These are phyloP conservation scores for Drosophila sturtevanti DNA, from an alignment of 1,140 invertebrate genomes.

Conservation along the genomic window DNA sequence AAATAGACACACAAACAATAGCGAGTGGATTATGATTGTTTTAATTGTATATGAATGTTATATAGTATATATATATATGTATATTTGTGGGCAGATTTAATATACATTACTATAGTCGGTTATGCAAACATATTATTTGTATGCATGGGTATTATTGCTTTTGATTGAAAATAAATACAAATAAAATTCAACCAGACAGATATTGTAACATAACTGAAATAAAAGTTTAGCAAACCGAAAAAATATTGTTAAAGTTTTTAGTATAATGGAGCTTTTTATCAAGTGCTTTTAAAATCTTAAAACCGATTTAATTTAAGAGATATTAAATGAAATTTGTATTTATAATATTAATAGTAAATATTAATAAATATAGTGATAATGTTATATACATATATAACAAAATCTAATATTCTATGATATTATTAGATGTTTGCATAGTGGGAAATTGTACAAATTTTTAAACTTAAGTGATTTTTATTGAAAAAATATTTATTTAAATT, in stretches of 20 bases:
- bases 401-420: too few relatives aligned
- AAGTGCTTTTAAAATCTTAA: too few relatives aligned
- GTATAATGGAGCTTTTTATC: neutral
- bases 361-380: too few relatives aligned
- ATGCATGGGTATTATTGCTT: neutral
- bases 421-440: too few relatives aligned
- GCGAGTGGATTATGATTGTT: constrained; percentile 76
- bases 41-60: constrained; percentile 38
- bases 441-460: too few relatives aligned
- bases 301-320: too few relatives aligned
- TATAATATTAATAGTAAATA: too few relatives aligned
- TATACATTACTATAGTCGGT: constrained; percentile 23
- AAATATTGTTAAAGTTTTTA: neutral
- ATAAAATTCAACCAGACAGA: neutral
- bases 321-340: too few relatives aligned
- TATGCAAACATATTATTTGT: constrained; percentile 13
- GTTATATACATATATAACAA: too few relatives aligned
- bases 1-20: constrained; percentile 74
- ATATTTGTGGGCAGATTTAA: constrained; percentile 28
- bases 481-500: too few relatives aligned
- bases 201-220: neutral
- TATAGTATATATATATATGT: constrained; percentile 27
- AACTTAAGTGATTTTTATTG: too few relatives aligned
- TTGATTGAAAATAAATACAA: neutral
- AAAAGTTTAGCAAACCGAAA: neutral